Evolutionary conservation across 2,888 invertebrate genomes (phyloP), one percentile per base, ranked within the genome.

Genomic region (Stenurella melanura): DNA sequence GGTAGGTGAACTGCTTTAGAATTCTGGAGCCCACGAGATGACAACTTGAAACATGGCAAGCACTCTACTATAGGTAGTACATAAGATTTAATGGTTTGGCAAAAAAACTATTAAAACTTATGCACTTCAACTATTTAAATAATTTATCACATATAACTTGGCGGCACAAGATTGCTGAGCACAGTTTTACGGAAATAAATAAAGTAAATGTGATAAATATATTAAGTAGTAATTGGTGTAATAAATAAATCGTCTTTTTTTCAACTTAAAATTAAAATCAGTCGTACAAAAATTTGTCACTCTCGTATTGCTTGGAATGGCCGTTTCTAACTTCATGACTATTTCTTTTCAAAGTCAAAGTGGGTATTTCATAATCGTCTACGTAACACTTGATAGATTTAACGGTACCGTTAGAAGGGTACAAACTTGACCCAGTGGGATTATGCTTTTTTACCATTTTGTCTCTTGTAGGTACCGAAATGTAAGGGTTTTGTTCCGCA

Each of bases 401-500:
- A 57, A 88, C 81, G 17, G 88, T 88, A 72, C 87, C 86, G 75
- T 86, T 85, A 69, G 73, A 54, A 26, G 77, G 77, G 67, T 74
- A 79, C 19, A 79, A 75, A 77, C 88, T 89, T 19, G 90, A 89
- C 18, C 89, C 90, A 86, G 84, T 90, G 82, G 90, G 89, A 84
- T 77, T 86, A 56, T 84, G 84, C 73, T 87, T 86, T 70, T 87
- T 87, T 15, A 90, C 87, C 81, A 92, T 91, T 86, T 95, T 94
- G 88, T 96, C 96, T 87, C 95, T 95, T 77, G 96, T 90, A 0
- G 96, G 96, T 60, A 96, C 94, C 26, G 95, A 94, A 78, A 96
- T 95, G 88, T 96, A 96, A 80, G 95, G 94, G 88, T 96, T 96
- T 86, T 95, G 95, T 86, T 95, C 95, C 0, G 94, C 92, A 34